phyloP scores from a whole-genome alignment of 2,797 vertebrate genomes.

The Scolopax rusticola region DNA sequence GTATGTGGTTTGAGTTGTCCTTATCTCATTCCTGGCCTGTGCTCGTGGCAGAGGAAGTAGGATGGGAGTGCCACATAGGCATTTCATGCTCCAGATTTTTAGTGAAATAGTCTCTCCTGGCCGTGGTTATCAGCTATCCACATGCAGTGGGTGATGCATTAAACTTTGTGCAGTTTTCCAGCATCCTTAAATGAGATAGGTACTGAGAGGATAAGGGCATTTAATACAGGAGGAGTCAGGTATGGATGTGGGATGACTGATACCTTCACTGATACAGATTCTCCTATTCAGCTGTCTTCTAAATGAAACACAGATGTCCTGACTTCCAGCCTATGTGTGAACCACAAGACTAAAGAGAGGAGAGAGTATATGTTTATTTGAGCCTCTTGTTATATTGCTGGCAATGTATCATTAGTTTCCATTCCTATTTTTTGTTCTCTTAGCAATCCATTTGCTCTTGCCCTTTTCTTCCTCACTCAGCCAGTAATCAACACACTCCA shows the following conservation, averaged over 20 bases:
- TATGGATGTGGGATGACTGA: neutral
- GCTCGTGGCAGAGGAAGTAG: neutral
- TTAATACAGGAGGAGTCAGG: neutral
- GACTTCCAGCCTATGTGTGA: neutral
- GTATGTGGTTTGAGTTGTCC: neutral
- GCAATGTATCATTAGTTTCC: neutral
- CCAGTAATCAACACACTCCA: neutral
- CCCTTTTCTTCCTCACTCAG: neutral
- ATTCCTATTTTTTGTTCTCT: conserved; percentile 34
- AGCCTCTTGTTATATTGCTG: conserved; percentile 19
- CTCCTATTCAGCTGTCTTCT: neutral
- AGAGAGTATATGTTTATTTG: neutral
- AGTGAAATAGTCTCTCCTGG: neutral
- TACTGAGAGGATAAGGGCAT: neutral
- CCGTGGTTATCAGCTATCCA: rapidly evolving
- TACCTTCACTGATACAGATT: neutral
- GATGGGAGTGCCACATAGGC: neutral
- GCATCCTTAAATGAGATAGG: neutral
- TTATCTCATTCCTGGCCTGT: neutral
- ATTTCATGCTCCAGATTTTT: neutral
- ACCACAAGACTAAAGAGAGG: neutral
- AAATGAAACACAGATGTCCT: neutral
- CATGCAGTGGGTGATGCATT: neutral
- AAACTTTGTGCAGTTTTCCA: neutral
- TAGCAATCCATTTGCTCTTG: neutral